Evolutionary conservation across 1,140 invertebrate genomes (phyloP).

Genomic region (Macrocentrus cingulum): DNA sequence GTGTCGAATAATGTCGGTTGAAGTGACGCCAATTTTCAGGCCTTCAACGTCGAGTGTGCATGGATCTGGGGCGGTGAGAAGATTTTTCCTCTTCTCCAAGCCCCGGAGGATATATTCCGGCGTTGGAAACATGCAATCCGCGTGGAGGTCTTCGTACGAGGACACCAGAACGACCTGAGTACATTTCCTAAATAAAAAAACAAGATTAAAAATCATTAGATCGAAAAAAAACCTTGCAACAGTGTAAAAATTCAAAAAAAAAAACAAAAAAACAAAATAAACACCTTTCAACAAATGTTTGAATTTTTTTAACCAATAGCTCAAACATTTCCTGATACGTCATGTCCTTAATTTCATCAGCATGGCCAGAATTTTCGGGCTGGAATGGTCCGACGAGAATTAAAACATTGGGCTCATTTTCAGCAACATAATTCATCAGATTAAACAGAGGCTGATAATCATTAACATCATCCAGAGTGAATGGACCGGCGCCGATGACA

Average conservation of each 20-base stretch:
- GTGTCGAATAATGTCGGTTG: constrained; percentile 81
- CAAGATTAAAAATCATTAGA: constrained; percentile 12
- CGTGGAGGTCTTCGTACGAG: constrained; percentile 75
- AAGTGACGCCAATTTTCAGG: constrained; percentile 74
- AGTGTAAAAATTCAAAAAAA: constrained; percentile 59
- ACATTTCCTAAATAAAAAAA: constrained; percentile 59
- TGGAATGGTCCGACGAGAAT: constrained; percentile 84
- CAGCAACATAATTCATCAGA: constrained; percentile 68
- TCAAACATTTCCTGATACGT: constrained; percentile 74
- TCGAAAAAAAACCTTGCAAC: constrained; percentile 65
- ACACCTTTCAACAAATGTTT: constrained; percentile 59
- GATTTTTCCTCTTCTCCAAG: constrained; percentile 59
- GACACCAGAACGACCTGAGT: constrained; percentile 75
- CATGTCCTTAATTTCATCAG: constrained; percentile 39
- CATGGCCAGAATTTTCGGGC: constrained; percentile 63
- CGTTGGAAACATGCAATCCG: constrained; percentile 79
- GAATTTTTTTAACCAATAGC: constrained; percentile 67
- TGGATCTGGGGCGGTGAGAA: constrained; percentile 76
- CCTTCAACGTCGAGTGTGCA: constrained; percentile 76
- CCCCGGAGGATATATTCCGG: constrained; percentile 62
- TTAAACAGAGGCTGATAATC: constrained; percentile 80
- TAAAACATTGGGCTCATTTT: constrained; percentile 76
- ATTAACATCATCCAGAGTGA: constrained; percentile 70
- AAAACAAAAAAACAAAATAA: constrained; percentile 28
- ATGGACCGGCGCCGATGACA: constrained; percentile 80